phyloP scores from a whole-genome alignment of 2,888 invertebrate species.

The Dendrolimus pini region DNA sequence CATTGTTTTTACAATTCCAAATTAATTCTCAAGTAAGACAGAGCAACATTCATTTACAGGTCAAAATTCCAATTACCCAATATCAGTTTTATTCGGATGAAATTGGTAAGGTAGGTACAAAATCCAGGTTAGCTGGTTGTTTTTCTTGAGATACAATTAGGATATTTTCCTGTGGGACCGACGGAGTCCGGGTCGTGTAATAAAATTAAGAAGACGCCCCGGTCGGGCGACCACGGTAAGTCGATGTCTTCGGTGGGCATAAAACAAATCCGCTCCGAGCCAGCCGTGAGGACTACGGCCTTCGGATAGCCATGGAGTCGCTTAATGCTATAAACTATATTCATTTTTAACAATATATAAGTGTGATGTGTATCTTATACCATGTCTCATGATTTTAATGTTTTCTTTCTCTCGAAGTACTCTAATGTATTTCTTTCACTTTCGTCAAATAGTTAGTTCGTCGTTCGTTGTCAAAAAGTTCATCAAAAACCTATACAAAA shows the following conservation, averaged over 20 bases:
- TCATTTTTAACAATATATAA: no score
- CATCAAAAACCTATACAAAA: no score
- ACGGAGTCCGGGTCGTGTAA: constrained; percentile 54
- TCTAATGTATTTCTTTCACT: no score
- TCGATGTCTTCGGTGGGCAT: constrained; percentile 65
- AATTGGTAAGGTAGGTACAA: background rate
- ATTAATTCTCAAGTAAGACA: background rate
- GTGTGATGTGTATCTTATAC: no score
- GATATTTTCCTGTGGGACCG: constrained; percentile 50
- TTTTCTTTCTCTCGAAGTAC: no score
- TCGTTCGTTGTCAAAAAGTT: no score
- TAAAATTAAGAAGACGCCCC: constrained; percentile 73
- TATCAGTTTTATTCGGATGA: background rate
- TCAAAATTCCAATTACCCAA: no score
- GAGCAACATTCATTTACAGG: constrained; percentile 1
- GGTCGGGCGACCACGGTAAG: constrained; percentile 58
- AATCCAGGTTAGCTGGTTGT: constrained; percentile 30
- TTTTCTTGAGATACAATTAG: constrained; percentile 71
- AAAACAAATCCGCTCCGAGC: constrained; percentile 67
- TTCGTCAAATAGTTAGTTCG: no score
- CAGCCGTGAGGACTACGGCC: constrained; percentile 32
- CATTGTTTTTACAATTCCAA: background rate
- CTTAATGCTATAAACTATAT: background rate
- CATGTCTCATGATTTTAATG: no score
- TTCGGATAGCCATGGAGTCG: constrained; percentile 30